Percentiles rank a stretch among this genome's conserved stretches.
Conservation (phyloP, 2,888 invertebrate genomes). For the Exephanes ischioxanthus region DNA sequence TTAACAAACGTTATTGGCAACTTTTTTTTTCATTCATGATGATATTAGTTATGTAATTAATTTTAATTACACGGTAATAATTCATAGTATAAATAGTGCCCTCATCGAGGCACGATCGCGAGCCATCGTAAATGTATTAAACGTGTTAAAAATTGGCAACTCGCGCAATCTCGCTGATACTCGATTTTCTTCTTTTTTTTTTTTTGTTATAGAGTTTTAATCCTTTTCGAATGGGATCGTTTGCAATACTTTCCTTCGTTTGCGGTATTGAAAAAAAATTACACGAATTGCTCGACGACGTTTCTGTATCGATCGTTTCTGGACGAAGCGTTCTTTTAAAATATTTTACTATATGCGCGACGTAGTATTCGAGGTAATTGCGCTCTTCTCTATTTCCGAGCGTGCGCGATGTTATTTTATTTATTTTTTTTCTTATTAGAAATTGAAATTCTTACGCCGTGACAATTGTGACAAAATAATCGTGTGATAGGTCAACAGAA, state of each 20-base stretch:
- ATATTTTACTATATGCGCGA: conserved; percentile 25
- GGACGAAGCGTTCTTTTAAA: conserved; percentile 12
- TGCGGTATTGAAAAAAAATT: conserved; percentile 5
- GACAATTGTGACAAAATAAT: no score
- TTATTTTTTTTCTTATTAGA: background rate
- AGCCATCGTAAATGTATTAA: conserved; percentile 40
- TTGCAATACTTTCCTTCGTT: conserved; percentile 39
- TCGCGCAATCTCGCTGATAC: background rate
- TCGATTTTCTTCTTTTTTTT: background rate
- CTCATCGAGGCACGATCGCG: conserved; percentile 17
- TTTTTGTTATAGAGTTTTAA: background rate
- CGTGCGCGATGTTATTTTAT: conserved; percentile 17
- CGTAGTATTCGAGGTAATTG: conserved; percentile 26
- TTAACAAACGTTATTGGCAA: conserved; percentile 59
- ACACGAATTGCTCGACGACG: background rate
- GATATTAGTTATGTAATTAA: conserved; percentile 3
- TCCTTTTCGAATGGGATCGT: background rate
- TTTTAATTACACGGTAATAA: conserved; percentile 34
- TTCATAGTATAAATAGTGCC: conserved; percentile 43
- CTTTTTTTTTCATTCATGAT: conserved; percentile 28
- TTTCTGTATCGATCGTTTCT: background rate
- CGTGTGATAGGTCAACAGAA: no score
- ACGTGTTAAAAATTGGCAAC: conserved; percentile 52
- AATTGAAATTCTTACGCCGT: background rate
- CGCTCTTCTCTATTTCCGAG: background rate